These are phyloP conservation scores for Sebastes glaucus DNA, from an alignment of 2,797 vertebrate species.

Conservation along the genomic window DNA sequence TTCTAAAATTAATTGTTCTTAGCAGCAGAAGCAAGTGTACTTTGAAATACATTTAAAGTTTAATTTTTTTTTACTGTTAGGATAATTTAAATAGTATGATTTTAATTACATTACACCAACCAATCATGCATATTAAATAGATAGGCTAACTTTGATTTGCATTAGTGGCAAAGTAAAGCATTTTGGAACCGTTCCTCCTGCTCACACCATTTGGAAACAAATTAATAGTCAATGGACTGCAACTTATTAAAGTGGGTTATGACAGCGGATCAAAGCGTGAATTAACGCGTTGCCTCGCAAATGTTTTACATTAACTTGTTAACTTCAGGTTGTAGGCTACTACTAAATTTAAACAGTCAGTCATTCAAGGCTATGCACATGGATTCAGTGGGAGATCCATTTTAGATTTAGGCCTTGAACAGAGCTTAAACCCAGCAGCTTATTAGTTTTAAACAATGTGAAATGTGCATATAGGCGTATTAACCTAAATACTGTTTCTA, in stretches of 20 bases:
- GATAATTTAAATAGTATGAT: constrained; percentile 83
- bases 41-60: constrained; percentile 84
- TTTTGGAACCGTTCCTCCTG: constrained; percentile 74
- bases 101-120: constrained; percentile 86
- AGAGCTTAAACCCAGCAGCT: constrained; percentile 27
- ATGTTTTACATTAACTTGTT: constrained; percentile 74
- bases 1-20: constrained; percentile 82
- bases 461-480: constrained; percentile 16
- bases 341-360: constrained; percentile 49
- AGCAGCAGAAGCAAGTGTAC: constrained; percentile 80
- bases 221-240: constrained; percentile 85
- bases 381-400: constrained; percentile 28
- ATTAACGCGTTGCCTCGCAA: constrained; percentile 74
- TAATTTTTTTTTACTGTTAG: constrained; percentile 78
- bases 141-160: constrained; percentile 82
- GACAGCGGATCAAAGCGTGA: constrained; percentile 76
- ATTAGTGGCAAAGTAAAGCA: constrained; percentile 76
- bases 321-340: constrained; percentile 53
- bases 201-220: constrained; percentile 79
- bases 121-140: constrained; percentile 84
- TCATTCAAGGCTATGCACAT: constrained; percentile 21
- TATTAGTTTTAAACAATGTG: constrained; percentile 23
- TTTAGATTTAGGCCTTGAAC: constrained; percentile 47
- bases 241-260: constrained; percentile 83
- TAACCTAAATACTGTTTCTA: neutral